Evolutionary conservation across 2,797 vertebrate species (phyloP), one percentile per base, ranked within the genome.

Genomic region (Notolabrus celidotus): DNA sequence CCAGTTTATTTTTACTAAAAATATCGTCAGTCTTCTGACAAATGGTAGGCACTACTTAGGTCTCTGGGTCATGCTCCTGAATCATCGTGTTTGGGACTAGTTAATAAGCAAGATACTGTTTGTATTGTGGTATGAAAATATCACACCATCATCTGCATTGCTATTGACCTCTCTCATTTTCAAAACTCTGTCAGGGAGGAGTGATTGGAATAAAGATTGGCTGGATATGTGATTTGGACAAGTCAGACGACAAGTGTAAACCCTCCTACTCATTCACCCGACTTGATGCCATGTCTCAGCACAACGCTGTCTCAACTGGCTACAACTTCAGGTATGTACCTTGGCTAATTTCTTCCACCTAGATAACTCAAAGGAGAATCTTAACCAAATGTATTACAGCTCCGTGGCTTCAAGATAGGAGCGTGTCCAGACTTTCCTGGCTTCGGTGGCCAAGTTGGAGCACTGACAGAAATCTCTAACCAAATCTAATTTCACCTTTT

Each of bases 131-230:
- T 3, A 31, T 8, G 41, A n/a, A 7, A n/a, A 31, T 58, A 1
- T 7, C 19, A 22, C 11, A 31, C 7, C 29, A 7, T 10, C 8
- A 10, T 14, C 27, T 22, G 2, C 29, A 46, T 17, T 23, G 25
- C 9, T 8, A 10, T 7, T 39, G 4, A 25, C 15, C 5, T 14
- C 41, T n/a, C 14, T 41, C 16, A 27, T 53, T 52, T 70, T 49
- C 3, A 62, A 64, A 23, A 14, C 27, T 36, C 16, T 70, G 8
- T 74, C 67, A 98, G 97, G 97, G 97, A 0, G 97, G 97, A 14
- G 96, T 98, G 27, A 95, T 98, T 72, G 97, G 96, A 20, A 97
- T 98, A 84, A 98, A 98, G 92, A 98, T 99, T 4, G 93, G 95
- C 29, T 98, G 97, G 97, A 85, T 95, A 38, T 99, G 97, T 23